Conservation (phyloP, 2,113 vertebrate genomes). For the Neogale vison region DNA sequence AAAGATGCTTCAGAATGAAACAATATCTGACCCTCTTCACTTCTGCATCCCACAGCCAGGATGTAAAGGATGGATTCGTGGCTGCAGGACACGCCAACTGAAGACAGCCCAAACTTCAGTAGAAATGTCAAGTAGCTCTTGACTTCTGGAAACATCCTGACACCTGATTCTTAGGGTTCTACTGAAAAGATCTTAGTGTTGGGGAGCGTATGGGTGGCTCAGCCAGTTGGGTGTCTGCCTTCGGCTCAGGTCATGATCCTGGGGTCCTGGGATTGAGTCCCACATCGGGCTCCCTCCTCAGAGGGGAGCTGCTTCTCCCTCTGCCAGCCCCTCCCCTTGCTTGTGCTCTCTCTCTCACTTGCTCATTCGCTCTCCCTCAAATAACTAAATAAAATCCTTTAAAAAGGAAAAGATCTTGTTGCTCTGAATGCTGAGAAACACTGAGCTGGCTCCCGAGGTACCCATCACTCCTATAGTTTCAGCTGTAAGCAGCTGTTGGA, state of each 20-base stretch:
- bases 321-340: neutral
- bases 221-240: neutral
- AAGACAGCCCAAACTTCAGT: conserved; percentile 16
- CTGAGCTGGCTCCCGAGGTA: neutral
- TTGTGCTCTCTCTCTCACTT: neutral
- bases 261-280: neutral
- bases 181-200: neutral
- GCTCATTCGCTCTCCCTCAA: neutral
- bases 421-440: conserved; percentile 12
- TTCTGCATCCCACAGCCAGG: neutral
- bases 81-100: neutral
- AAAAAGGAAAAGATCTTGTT: neutral
- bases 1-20: neutral
- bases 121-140: conserved; percentile 4
- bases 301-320: neutral
- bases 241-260: neutral
- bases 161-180: neutral
- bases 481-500: neutral
- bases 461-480: neutral
- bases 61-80: conserved; percentile 1
- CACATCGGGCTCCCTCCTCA: neutral
- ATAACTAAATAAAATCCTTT: neutral
- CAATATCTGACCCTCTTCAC: neutral
- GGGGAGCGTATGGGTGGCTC: neutral
- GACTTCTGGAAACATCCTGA: conserved; percentile 11